Conservation (phyloP, 2,113 vertebrate species). For the Alexandromys fortis region DNA sequence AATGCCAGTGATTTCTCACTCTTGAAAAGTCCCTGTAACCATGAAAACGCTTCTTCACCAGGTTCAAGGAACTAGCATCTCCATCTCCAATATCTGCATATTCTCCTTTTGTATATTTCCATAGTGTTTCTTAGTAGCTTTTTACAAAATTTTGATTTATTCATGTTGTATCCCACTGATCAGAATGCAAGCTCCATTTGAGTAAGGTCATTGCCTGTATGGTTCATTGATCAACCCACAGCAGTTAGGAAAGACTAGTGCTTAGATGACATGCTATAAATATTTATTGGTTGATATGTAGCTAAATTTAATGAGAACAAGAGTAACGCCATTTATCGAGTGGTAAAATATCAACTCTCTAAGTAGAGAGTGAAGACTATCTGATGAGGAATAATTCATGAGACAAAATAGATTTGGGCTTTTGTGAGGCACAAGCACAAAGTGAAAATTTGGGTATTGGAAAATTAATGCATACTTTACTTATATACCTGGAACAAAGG, state of each 20-base stretch:
- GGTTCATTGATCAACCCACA: not conserved
- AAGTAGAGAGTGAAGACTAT: not conserved
- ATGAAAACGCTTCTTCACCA: not conserved
- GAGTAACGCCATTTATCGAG: not conserved
- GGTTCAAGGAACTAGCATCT: not conserved
- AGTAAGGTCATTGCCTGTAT: not conserved
- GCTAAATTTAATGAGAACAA: conserved; percentile 50
- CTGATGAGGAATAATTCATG: conserved; percentile 35
- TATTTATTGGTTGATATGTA: not conserved
- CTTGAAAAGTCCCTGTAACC: not conserved
- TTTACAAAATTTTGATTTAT: not conserved
- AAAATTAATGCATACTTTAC: conserved; percentile 8
- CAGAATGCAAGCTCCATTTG: not conserved
- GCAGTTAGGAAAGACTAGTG: not conserved
- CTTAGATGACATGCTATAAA: not conserved
- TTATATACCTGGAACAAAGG: not conserved
- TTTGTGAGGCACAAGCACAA: conserved; percentile 1
- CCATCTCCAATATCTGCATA: not conserved
- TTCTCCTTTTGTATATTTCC: not conserved
- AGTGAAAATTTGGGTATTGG: not conserved
- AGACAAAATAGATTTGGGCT: not conserved
- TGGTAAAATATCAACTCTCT: not conserved
- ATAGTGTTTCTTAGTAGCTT: not conserved
- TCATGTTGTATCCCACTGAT: not conserved
- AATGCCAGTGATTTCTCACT: conserved; percentile 3